These are phyloP conservation scores for Apocrypta bakeri DNA, from an alignment of 1,140 invertebrate genomes.

Conservation along the genomic window DNA sequence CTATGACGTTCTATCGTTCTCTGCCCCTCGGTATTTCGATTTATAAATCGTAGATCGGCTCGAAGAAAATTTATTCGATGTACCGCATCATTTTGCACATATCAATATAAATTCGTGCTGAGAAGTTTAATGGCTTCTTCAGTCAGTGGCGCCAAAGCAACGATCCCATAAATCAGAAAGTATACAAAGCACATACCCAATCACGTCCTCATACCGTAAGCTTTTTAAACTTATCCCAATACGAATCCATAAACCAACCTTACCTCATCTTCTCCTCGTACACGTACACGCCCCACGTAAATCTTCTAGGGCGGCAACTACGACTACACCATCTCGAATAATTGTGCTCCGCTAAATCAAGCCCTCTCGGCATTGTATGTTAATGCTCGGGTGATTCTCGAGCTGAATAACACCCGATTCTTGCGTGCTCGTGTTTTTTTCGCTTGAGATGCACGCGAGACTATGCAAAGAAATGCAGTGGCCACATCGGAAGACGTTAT, in stretches of 20 bases:
- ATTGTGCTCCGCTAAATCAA: slow-evolving; percentile 56
- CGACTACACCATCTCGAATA: slow-evolving; percentile 12
- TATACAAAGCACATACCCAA: not conserved
- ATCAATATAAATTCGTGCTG: too few relatives aligned
- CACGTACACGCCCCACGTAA: not conserved
- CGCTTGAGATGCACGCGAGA: not conserved
- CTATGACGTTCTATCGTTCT: too few relatives aligned
- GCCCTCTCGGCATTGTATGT: slow-evolving; percentile 58
- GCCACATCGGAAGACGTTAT: not conserved
- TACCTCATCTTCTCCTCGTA: not conserved
- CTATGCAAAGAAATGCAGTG: not conserved
- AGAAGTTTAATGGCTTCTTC: too few relatives aligned
- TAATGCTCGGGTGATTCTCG: slow-evolving; percentile 52
- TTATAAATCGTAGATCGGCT: too few relatives aligned
- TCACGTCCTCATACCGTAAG: not conserved
- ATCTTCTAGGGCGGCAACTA: not conserved
- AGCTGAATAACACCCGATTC: slow-evolving; percentile 50
- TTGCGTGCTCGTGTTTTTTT: not conserved
- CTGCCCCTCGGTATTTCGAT: too few relatives aligned
- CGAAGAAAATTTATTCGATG: not conserved
- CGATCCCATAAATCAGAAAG: slow-evolving; percentile 2
- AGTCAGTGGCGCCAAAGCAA: not conserved
- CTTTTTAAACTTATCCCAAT: not conserved
- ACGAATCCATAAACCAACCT: slow-evolving; percentile 8
- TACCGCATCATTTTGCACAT: too few relatives aligned